phyloP scores from a whole-genome alignment of 1,140 invertebrate species.

The Bombus terrestris region DNA sequence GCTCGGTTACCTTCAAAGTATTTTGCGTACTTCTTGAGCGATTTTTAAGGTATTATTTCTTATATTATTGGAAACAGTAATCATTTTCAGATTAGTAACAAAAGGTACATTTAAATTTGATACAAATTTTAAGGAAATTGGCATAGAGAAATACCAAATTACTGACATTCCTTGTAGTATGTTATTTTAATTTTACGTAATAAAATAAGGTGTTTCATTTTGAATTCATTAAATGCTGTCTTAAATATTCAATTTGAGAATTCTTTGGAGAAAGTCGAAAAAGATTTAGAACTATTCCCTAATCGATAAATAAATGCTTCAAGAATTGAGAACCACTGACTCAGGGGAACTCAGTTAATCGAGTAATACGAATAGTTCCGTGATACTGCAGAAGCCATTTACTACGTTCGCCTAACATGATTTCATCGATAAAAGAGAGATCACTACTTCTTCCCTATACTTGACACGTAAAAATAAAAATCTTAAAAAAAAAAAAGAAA shows the following conservation, averaged over 20 bases:
- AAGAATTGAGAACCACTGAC: not conserved
- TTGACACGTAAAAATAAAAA: not conserved
- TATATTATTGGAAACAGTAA: no score
- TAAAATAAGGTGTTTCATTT: not conserved
- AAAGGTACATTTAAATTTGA: not conserved
- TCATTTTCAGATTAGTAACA: not conserved
- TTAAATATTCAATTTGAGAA: not conserved
- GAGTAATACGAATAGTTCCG: not conserved
- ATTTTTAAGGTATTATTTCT: no score
- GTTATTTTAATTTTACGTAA: no score
- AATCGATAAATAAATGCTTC: not conserved
- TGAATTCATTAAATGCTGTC: not conserved
- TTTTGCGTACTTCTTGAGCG: no score
- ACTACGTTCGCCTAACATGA: not conserved
- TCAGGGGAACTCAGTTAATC: not conserved
- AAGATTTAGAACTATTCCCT: not conserved
- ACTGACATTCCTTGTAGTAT: no score
- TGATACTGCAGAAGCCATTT: not conserved
- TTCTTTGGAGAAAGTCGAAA: not conserved
- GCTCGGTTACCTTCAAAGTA: no score
- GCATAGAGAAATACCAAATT: no score
- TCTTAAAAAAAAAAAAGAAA: no score
- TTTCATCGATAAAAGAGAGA: not conserved
- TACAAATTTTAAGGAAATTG: not conserved
- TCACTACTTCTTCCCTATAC: not conserved